Conservation (phyloP, 2,113 vertebrate species). For the Lichenostomus cassidix region DNA sequence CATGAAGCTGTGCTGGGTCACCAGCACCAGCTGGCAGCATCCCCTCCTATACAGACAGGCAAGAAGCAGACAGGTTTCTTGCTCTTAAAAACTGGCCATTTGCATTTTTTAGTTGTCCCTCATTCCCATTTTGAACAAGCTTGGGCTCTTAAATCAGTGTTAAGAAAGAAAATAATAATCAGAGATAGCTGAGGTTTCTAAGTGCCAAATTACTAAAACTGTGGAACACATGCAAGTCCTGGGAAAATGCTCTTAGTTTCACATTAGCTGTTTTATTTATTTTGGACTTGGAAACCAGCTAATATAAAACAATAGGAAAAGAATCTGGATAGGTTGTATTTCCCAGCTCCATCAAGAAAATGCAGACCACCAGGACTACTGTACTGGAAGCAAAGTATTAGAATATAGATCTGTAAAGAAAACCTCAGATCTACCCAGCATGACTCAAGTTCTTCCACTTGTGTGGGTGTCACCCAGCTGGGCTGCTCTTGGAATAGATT, state of each 20-base stretch:
- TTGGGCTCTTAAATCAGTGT: conserved; percentile 17
- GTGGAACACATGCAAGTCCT: not conserved
- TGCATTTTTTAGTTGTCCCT: not conserved
- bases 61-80: not conserved
- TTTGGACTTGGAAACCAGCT: conserved; percentile 51
- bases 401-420: conserved; percentile 9
- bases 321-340: conserved; percentile 34
- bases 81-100: not conserved
- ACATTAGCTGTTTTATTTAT: conserved; percentile 61
- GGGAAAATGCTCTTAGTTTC: conserved; percentile 44
- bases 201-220: conserved; percentile 44
- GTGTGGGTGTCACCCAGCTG: conserved; percentile 35
- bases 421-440: not conserved
- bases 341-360: conserved; percentile 42
- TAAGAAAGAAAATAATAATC: conserved; percentile 43
- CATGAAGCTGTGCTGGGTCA: not conserved
- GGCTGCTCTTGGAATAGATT: conserved; percentile 15
- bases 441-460: conserved; percentile 40
- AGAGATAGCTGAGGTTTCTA: not conserved
- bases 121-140: not conserved
- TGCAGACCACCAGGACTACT: conserved; percentile 41
- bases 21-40: not conserved
- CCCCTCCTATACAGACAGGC: not conserved
- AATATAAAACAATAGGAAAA: conserved; percentile 50
- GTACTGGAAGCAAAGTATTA: conserved; percentile 27